Evolutionary conservation across 1,140 invertebrate genomes (phyloP).

Genomic region (Dreissena rostriformis): DNA sequence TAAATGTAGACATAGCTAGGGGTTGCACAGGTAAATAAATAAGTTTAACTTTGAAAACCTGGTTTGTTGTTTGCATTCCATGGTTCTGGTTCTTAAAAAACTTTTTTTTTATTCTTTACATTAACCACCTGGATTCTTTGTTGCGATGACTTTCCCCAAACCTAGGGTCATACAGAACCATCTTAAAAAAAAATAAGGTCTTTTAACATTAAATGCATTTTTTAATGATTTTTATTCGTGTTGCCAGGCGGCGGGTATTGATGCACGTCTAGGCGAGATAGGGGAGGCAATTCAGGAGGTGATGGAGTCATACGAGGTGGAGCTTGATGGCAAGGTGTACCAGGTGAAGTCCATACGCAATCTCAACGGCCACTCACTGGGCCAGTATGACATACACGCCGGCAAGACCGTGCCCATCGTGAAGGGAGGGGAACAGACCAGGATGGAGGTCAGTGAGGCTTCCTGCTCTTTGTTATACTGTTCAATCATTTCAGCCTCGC

Average conservation of each 20-base stretch:
- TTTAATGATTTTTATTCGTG: neutral
- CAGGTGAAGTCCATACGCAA: constrained; percentile 99
- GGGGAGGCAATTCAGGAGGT: constrained; percentile 99
- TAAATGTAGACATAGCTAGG: too few species aligned
- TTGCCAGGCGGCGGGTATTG: constrained; percentile 92
- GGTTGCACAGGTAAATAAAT: too few species aligned
- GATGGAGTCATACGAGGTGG: constrained; percentile 99
- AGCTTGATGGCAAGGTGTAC: constrained; percentile 98
- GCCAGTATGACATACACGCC: constrained; percentile 98
- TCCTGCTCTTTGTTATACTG: neutral
- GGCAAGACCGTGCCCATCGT: constrained; percentile 99
- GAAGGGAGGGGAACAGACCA: constrained; percentile 97
- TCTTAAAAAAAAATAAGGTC: too few species aligned
- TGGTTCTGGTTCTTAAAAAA: too few species aligned
- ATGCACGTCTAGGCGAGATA: constrained; percentile 98
- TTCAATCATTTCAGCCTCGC: neutral
- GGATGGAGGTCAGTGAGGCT: constrained; percentile 90
- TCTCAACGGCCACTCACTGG: constrained; percentile 99
- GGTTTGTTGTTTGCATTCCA: too few species aligned
- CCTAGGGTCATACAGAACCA: too few species aligned
- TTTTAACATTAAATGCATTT: too few species aligned
- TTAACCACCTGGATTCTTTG: too few species aligned
- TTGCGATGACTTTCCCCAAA: too few species aligned
- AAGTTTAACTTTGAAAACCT: too few species aligned
- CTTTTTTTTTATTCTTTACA: too few species aligned